These are phyloP conservation scores for Scolopax bukidnonensis DNA, from an alignment of 2,797 vertebrate species.

Conservation along the genomic window DNA sequence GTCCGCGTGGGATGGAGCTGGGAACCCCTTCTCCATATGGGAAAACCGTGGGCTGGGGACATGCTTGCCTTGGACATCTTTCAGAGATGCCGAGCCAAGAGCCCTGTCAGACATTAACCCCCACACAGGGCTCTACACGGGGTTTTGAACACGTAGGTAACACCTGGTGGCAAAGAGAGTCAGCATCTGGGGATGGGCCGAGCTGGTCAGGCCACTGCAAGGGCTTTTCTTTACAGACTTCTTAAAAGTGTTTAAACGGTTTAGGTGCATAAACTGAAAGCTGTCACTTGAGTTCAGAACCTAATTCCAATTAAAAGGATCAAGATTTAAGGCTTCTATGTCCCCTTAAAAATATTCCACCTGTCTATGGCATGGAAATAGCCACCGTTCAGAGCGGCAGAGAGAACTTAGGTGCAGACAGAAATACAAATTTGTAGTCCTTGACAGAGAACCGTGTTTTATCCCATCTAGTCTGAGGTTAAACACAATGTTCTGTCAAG, in stretches of 20 bases:
- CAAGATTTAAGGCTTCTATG: background rate
- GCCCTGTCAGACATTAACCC: background rate
- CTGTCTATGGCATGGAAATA: rapidly evolving
- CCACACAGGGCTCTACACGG: background rate
- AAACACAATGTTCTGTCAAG: constrained; percentile 60
- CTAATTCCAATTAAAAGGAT: background rate
- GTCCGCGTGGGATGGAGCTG: background rate
- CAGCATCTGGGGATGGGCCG: background rate
- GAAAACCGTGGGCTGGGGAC: background rate
- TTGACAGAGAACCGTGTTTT: constrained; percentile 38
- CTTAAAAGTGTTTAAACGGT: background rate
- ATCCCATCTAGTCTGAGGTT: constrained; percentile 42
- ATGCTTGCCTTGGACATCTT: constrained; percentile 14
- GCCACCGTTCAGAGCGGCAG: background rate
- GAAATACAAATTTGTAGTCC: background rate
- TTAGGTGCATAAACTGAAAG: background rate
- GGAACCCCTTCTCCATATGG: background rate
- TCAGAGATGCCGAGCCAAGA: constrained; percentile 2
- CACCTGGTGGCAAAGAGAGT: too few species aligned
- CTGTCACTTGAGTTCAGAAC: background rate
- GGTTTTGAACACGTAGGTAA: too few species aligned
- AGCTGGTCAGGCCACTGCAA: background rate
- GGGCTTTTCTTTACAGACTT: background rate
- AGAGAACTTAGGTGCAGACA: background rate
- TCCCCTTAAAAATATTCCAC: background rate